Conservation (phyloP, 2,113 vertebrate species). For the Lontra canadensis region DNA sequence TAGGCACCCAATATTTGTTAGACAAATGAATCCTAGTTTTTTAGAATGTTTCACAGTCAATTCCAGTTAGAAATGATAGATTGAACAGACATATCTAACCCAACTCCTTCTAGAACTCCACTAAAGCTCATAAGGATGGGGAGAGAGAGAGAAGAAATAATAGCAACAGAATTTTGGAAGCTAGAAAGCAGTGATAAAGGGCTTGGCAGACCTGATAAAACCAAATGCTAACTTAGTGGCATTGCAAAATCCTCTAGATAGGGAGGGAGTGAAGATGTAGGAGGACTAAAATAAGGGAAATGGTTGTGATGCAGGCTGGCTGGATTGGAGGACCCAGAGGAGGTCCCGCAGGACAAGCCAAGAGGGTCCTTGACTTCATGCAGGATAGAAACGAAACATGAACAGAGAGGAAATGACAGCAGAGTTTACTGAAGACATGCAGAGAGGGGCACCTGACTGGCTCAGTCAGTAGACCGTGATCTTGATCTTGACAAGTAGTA, state of each 20-base stretch:
- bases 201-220: not conserved
- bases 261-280: not conserved
- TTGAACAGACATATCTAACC: constrained; percentile 13
- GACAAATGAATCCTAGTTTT: constrained; percentile 42
- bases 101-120: constrained; percentile 1
- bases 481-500: not conserved
- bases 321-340: not conserved
- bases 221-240: not conserved
- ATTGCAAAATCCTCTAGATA: not conserved
- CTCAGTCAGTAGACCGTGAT: not conserved
- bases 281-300: not conserved
- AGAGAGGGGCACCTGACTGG: not conserved
- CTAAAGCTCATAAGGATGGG: not conserved
- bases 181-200: not conserved
- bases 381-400: not conserved
- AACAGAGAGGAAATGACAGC: not conserved
- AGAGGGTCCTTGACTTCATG: not conserved
- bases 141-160: not conserved
- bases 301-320: not conserved
- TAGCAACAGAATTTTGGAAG: not conserved
- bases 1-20: constrained; percentile 45
- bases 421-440: not conserved
- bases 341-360: not conserved
- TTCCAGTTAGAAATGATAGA: constrained; percentile 53
- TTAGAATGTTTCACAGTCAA: constrained; percentile 36